Evolutionary conservation across 2,888 invertebrate genomes (phyloP).

Genomic region (Drosophila macrothrix): DNA sequence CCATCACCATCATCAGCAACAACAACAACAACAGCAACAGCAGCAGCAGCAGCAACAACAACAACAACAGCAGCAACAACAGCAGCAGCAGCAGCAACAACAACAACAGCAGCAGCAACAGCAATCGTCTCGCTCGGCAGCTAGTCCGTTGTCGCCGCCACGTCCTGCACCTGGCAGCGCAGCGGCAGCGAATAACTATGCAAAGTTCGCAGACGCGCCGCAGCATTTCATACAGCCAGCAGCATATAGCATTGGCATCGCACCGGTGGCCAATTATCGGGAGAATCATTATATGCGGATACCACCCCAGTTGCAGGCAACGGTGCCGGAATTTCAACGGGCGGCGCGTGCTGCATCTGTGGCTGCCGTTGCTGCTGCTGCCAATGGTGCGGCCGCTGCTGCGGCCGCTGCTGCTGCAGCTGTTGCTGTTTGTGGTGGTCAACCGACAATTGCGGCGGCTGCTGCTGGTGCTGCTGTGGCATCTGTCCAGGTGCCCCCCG

Average conservation of each 20-base stretch:
- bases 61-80: conserved; percentile 71
- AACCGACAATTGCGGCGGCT: conserved; percentile 20
- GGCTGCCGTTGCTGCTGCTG: conserved; percentile 63
- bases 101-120: conserved; percentile 76
- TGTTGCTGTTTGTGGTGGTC: conserved; percentile 28
- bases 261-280: conserved; percentile 82
- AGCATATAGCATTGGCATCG: conserved; percentile 83
- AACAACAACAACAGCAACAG: conserved; percentile 57
- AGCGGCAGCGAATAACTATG: conserved; percentile 83
- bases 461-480: conserved; percentile 34
- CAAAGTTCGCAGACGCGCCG: conserved; percentile 84
- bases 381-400: conserved; percentile 15
- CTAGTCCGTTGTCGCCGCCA: conserved; percentile 85
- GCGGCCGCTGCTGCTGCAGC: conserved; percentile 39
- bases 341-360: conserved; percentile 74
- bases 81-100: conserved; percentile 74
- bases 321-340: conserved; percentile 81
- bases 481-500: conserved; percentile 67
- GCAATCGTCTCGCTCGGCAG: conserved; percentile 84
- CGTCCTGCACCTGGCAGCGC: conserved; percentile 82
- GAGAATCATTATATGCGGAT: conserved; percentile 84
- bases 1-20: conserved; percentile 75
- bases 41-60: conserved; percentile 71
- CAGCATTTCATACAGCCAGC: conserved; percentile 84
- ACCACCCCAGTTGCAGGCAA: conserved; percentile 82